These are phyloP conservation scores for Sapayoa aenigma DNA, from an alignment of 2,113 vertebrate genomes.

Conservation along the genomic window DNA sequence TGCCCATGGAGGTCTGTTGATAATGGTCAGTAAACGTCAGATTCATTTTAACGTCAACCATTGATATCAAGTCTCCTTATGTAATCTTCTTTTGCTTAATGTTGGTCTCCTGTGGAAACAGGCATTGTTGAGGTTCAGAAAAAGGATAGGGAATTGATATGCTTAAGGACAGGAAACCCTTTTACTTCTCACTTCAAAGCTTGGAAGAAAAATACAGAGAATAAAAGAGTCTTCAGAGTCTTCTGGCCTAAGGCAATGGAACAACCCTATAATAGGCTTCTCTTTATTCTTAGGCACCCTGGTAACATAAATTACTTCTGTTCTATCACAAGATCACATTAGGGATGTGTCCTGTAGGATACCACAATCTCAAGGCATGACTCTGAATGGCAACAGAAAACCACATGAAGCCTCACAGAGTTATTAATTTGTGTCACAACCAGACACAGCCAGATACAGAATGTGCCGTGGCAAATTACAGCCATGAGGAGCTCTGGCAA, in stretches of 20 bases:
- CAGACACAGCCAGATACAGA: neutral
- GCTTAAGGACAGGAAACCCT: neutral
- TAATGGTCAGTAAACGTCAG: neutral
- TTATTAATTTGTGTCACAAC: neutral
- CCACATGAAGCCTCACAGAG: neutral
- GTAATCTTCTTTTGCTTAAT: neutral
- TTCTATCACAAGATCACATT: conserved; percentile 41
- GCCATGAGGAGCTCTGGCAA: neutral
- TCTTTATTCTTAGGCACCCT: neutral
- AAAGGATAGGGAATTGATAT: neutral
- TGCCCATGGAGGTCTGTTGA: neutral
- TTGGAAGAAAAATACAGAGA: conserved; percentile 24
- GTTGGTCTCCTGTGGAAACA: conserved; percentile 3
- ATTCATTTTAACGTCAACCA: neutral
- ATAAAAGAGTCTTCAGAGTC: conserved; percentile 48
- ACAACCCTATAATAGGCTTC: neutral
- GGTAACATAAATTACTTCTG: conserved; percentile 35
- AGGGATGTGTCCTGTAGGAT: conserved; percentile 22
- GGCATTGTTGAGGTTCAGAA: neutral
- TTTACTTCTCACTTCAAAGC: conserved; percentile 30
- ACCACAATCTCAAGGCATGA: neutral
- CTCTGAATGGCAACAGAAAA: neutral
- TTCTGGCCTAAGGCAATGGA: conserved; percentile 45
- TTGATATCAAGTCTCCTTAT: neutral
- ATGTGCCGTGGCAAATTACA: neutral